Conservation (phyloP, 92 coral and sea anemone species). For the Montipora capitata region DNA sequence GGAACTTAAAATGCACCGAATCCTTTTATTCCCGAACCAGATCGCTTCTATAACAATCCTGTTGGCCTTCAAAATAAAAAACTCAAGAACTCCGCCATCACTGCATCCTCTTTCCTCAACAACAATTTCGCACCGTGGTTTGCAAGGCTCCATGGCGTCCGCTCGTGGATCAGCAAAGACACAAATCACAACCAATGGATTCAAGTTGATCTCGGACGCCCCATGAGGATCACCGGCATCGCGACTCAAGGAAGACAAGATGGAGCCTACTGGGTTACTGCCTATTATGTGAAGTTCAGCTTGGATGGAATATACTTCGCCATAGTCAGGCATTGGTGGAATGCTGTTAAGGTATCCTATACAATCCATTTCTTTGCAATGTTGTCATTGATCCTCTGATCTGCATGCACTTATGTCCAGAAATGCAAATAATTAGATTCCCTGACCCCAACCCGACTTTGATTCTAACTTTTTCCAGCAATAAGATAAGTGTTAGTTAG, state of each 20-base stretch:
- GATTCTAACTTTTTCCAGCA: no score
- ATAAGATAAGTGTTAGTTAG: no score
- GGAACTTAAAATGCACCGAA: no score
- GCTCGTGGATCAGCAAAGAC: slow-evolving; percentile 76
- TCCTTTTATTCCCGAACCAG: background rate
- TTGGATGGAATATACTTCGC: slow-evolving; percentile 65
- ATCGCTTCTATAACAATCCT: slow-evolving; percentile 45
- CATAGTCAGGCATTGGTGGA: slow-evolving; percentile 48
- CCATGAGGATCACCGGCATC: slow-evolving; percentile 71
- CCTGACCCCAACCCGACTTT: no score
- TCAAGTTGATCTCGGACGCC: slow-evolving; percentile 72
- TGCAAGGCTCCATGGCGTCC: slow-evolving; percentile 71
- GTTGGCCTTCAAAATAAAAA: slow-evolving; percentile 66
- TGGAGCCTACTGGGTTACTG: slow-evolving; percentile 62
- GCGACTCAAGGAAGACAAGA: slow-evolving; percentile 77
- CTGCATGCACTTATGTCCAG: no score
- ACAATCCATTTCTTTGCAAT: no score
- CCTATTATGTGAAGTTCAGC: slow-evolving; percentile 60
- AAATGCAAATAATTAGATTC: no score
- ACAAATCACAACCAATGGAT: slow-evolving; percentile 82
- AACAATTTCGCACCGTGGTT: slow-evolving; percentile 67
- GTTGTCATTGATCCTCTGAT: no score
- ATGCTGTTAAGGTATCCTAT: slow-evolving; percentile 22
- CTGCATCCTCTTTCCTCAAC: slow-evolving; percentile 63
- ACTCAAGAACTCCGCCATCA: slow-evolving; percentile 62